These are phyloP conservation scores for Clostera curtula DNA, from an alignment of 2,888 invertebrate species.

Conservation along the genomic window DNA sequence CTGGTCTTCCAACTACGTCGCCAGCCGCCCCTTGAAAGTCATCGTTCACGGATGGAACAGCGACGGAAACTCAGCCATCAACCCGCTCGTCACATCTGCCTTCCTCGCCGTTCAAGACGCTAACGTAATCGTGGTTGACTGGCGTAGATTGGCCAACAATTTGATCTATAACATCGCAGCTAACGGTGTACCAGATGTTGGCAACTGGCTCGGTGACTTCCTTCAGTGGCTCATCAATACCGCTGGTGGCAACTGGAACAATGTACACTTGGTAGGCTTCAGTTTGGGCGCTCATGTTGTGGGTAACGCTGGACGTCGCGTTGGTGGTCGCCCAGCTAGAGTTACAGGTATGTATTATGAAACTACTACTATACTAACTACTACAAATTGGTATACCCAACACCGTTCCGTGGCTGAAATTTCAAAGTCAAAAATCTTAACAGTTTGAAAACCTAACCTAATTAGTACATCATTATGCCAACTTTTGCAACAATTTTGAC, in stretches of 20 bases:
- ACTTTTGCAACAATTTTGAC: too few species aligned
- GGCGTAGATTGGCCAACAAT: constrained; percentile 34
- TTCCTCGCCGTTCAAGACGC: constrained; percentile 36
- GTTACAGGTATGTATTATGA: constrained; percentile 38
- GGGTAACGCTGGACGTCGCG: constrained; percentile 43
- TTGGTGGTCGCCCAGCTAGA: constrained; percentile 31
- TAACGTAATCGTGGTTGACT: constrained; percentile 53
- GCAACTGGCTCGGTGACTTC: constrained; percentile 43
- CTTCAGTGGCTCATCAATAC: constrained; percentile 42
- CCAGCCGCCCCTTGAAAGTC: constrained; percentile 33
- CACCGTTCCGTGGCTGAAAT: too few species aligned
- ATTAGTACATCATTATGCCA: too few species aligned
- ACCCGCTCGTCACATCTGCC: constrained; percentile 36
- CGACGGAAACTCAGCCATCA: constrained; percentile 35
- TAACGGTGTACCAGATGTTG: constrained; percentile 37
- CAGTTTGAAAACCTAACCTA: too few species aligned
- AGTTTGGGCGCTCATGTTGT: constrained; percentile 60
- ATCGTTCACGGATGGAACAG: constrained; percentile 55
- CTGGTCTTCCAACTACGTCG: constrained; percentile 34
- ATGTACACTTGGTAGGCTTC: constrained; percentile 53
- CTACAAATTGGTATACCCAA: not conserved
- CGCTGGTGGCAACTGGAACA: constrained; percentile 47
- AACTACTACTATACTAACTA: too few species aligned
- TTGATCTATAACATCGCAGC: constrained; percentile 31
- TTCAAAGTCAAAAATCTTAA: too few species aligned